Base-by-base conservation (phyloP, 2,113 vertebrate genomes). In the Jacana jacana region DNA sequence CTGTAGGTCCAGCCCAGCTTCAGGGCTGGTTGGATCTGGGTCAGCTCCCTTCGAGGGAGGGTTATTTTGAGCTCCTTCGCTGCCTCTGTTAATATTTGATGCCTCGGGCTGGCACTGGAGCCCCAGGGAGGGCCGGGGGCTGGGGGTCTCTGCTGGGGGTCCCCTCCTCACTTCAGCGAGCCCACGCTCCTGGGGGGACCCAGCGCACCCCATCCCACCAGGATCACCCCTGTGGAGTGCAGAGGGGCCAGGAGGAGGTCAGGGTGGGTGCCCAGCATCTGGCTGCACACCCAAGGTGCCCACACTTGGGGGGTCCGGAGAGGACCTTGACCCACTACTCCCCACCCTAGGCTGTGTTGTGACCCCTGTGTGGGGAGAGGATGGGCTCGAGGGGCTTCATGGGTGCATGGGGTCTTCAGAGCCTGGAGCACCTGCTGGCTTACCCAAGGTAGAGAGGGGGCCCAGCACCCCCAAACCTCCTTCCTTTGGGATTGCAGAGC, bases 1-100 rank as follows among this genome's bases (percentile, higher is more conserved):
- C 23, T 64, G 42, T 31, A 88, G 83, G 84, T 55, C 44, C 93
- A 31, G 88, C 86, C 31, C 69, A 13, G 86, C 71, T 17, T 16
- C 17, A 52, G 81, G 37, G 52, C 44, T 69, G 86, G 44, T 22
- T 3, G 5, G 72, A 97, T 97, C 76, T 96, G 95, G 96, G 97
- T 89, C 97, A 96, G 46, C 37, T 93, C 95, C 95, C 91, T 46
- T 5, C 65, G 27, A 70, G 54, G 89, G 37, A 65, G 58, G 82
- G 78, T 58, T 95, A 95, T 97, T 95, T 97, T 89, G 75, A 30
- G 95, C 95, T 94, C 49, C 68, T 66, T 40, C 10, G 2, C 65
- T 28, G 42, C 2, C 71, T 58, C 93, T 0, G 30, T 81, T 73
- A 80, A 89, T 95, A 75, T 95, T 95, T 88, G 68, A 91, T 76